These are phyloP conservation scores for Phyllopteryx taeniolatus DNA, from an alignment of 2,113 vertebrate genomes.

Conservation along the genomic window DNA sequence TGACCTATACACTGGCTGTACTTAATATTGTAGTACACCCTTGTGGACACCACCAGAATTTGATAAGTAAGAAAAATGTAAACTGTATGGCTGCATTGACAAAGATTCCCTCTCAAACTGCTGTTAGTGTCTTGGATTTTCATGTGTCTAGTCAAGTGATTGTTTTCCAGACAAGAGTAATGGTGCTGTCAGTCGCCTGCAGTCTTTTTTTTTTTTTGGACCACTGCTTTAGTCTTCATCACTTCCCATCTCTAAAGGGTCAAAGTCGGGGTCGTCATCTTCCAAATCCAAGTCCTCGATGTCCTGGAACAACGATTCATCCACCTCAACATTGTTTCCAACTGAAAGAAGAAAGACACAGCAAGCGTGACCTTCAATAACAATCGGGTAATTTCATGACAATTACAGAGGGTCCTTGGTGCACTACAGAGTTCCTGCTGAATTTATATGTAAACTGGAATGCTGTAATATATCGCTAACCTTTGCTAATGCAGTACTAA, in stretches of 20 bases:
- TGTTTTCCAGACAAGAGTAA: not conserved
- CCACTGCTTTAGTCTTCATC: conserved; percentile 75
- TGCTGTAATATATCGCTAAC: too few species aligned
- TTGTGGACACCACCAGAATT: conserved; percentile 8
- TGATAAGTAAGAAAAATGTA: conserved; percentile 6
- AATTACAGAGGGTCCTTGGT: not conserved
- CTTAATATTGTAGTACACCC: not conserved
- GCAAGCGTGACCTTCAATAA: not conserved
- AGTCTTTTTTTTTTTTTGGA: not conserved
- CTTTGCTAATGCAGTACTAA: too few species aligned
- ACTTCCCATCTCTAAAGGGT: conserved; percentile 84
- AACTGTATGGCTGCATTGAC: conserved; percentile 2
- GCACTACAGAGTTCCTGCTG: not conserved
- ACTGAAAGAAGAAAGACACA: conserved; percentile 59
- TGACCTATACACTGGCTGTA: not conserved
- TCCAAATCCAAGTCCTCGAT: conserved; percentile 95
- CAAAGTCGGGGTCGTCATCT: conserved; percentile 90
- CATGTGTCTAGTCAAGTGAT: conserved; percentile 1
- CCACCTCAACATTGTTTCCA: conserved; percentile 94
- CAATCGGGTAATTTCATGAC: not conserved
- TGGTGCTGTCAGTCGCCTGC: conserved; percentile 2
- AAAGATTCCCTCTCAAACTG: not conserved
- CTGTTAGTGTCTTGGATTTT: conserved; percentile 19
- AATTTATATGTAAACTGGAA: too few species aligned
- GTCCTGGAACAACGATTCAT: conserved; percentile 97